Evolutionary conservation across 2,888 invertebrate species (phyloP).

Genomic region (Drosophila limbata): DNA sequence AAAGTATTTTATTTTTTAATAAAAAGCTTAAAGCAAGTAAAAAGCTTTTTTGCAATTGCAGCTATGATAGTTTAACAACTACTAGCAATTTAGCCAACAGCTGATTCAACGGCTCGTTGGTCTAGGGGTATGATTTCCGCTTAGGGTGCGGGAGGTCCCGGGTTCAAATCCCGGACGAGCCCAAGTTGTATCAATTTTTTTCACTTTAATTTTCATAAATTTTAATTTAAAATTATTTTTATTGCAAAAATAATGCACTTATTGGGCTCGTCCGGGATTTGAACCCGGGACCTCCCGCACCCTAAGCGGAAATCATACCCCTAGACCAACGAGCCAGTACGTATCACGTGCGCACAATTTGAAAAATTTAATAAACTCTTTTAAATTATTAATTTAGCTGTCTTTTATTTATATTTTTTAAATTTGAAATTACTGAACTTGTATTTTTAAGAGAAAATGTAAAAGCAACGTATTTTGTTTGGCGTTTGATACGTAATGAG

Average conservation of each 20-base stretch:
- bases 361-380: neutral
- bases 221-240: slow-evolving; percentile 16
- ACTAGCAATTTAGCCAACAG: neutral
- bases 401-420: neutral
- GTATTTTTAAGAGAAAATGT: neutral
- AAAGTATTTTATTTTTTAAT: neutral
- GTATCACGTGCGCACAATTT: accelerated
- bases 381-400: too few relatives aligned
- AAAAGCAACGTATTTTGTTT: neutral
- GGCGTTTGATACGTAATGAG: too few relatives aligned
- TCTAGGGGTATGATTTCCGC: slow-evolving; percentile 86
- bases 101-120: slow-evolving; percentile 79
- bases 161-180: slow-evolving; percentile 86
- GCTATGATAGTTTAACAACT: slow-evolving; percentile 1
- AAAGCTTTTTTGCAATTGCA: neutral
- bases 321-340: slow-evolving; percentile 41
- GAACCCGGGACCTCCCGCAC: slow-evolving; percentile 86
- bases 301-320: slow-evolving; percentile 85
- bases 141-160: slow-evolving; percentile 86
- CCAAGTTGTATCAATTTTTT: slow-evolving; percentile 59
- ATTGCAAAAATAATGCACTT: neutral
- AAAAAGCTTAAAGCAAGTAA: neutral
- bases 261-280: slow-evolving; percentile 86
- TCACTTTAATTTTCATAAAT: neutral
- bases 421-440: neutral